A percentile compares a stretch with the other conserved stretches of the same genome.
phyloP scores from a whole-genome alignment of 2,113 vertebrate genomes.

The Strix aluco region DNA sequence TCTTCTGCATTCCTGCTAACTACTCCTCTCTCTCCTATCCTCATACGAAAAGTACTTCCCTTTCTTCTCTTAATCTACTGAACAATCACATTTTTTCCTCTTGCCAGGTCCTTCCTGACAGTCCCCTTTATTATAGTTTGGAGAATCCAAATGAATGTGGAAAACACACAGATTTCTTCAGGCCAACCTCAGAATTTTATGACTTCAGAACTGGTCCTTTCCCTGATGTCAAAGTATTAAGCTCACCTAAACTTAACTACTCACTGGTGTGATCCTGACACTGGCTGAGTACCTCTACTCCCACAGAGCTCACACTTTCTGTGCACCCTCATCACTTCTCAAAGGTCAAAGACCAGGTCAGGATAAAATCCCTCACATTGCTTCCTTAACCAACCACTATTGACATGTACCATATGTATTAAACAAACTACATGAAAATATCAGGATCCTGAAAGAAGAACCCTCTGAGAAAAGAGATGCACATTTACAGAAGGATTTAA shows the following conservation, averaged over 20 bases:
- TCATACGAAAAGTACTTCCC: not conserved
- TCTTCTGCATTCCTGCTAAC: not conserved
- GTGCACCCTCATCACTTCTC: not conserved
- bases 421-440: not conserved
- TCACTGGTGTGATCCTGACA: not conserved
- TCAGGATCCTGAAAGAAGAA: not conserved
- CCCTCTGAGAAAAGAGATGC: not conserved
- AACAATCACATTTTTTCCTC: not conserved
- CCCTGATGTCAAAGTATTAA: not conserved
- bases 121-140: not conserved
- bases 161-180: not conserved
- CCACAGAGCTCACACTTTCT: not conserved
- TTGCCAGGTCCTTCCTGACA: not conserved
- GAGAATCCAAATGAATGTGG: not conserved
- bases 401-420: not conserved
- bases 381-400: not conserved
- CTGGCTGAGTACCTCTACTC: not conserved
- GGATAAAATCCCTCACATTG: not conserved
- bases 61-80: not conserved
- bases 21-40: not conserved
- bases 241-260: not conserved
- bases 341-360: not conserved
- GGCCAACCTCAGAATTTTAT: not conserved
- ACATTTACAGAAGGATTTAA: not conserved
- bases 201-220: not conserved